Base-by-base conservation (phyloP, 2,113 vertebrate genomes). In the Coryphaenoides rupestris region DNA sequence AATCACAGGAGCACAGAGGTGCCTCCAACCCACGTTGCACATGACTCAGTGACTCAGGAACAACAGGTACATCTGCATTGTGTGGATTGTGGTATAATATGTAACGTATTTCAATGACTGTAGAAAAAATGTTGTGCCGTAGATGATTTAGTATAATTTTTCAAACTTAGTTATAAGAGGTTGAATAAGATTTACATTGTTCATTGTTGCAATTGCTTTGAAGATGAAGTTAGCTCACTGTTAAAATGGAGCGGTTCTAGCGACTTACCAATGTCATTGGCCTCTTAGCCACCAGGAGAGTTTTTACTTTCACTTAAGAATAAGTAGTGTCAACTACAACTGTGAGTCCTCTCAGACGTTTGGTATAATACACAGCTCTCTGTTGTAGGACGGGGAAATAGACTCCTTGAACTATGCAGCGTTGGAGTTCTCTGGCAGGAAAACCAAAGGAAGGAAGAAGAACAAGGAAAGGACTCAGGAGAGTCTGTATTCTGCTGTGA, bases 391-490 rank as follows among this genome's bases (percentile, higher is more conserved):
- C 17, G 40, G 10, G 0, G 24, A 62, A 1, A 26, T 10, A 55
- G 55, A 70, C 0, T 16, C 16, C 28, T n/a, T 61, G 10, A 63
- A 60, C 24, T 75, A 75, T 14, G 56, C 15, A 28, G 68, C 63
- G 0, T 49, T 70, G 26, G 26, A 63, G 49, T 75, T 75, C 68
- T 52, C 68, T 9, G 14, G 9, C 50, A 70, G 45, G 46, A 63
- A 58, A 0, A 0, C 9, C 3, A 64, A 19, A 17, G 17, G 54
- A 47, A 4, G 33, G 24, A 70, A 61, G 19, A 70, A 61, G 59
- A 61, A 19, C 12, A 70, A 14, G 14, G 60, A 60, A 40, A 40
- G 33, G 33, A 40, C 5, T 40, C 33, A 40, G 33, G 33, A 40
- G 33, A 40, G 33, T 40, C 7, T 40, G 33, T 40, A 40, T 40